phyloP scores from a whole-genome alignment of 2,113 vertebrate genomes.

The Ranitomeya variabilis region DNA sequence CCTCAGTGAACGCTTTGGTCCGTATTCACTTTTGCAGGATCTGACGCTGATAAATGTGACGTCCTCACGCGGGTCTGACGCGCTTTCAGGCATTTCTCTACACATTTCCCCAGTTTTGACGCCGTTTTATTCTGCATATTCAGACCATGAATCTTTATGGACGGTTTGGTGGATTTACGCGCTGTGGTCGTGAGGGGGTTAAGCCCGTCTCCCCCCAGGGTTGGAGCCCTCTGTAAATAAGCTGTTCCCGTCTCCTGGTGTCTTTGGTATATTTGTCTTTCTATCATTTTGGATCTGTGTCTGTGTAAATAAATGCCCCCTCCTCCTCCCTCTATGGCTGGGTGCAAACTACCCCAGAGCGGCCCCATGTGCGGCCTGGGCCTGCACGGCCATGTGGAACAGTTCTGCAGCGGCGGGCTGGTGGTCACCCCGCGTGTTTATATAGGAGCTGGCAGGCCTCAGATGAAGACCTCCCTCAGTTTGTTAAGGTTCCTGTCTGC shows the following conservation, averaged over 20 bases:
- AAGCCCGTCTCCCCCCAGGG: neutral
- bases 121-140: too few species aligned
- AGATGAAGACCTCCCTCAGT: conserved; percentile 82
- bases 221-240: neutral
- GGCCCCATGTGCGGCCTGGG: conserved; percentile 39
- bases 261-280: conserved; percentile 57
- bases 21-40: too few species aligned
- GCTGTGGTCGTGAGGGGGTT: neutral
- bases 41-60: too few species aligned
- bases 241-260: conserved; percentile 12
- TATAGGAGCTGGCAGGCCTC: conserved; percentile 79
- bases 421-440: conserved; percentile 83
- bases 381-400: conserved; percentile 36
- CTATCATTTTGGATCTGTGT: conserved; percentile 51
- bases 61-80: too few species aligned
- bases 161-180: neutral
- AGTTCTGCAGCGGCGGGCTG: neutral
- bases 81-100: too few species aligned
- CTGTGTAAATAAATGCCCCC: conserved; percentile 56
- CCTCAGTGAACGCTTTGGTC: too few species aligned
- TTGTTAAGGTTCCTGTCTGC: conserved; percentile 75
- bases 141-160: neutral
- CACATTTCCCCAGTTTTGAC: too few species aligned
- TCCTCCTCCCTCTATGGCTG: conserved; percentile 37
- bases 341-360: conserved; percentile 53